Percentiles rank a stretch among this genome's conserved stretches.
Conservation (phyloP, 2,113 vertebrate species). For the Alethe diademata region DNA sequence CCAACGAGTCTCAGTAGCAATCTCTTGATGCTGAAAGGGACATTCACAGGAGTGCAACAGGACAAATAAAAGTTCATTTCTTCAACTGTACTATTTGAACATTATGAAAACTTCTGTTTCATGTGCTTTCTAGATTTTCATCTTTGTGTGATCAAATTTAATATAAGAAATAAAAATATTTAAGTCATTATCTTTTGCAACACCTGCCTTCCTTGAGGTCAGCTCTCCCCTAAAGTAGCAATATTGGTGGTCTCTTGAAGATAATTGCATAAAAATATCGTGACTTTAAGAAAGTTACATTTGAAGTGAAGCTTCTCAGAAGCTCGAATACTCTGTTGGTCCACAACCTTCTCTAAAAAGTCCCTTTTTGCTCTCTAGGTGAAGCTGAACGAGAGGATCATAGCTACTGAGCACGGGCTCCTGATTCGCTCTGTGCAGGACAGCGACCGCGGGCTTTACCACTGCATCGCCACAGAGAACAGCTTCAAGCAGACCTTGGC, state of each 20-base stretch:
- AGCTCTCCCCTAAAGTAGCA: background rate
- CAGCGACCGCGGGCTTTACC: slow-evolving; percentile 90
- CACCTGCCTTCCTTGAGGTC: background rate
- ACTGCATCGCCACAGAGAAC: slow-evolving; percentile 94
- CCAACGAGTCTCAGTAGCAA: background rate
- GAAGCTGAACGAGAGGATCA: slow-evolving; percentile 88
- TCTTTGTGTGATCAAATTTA: background rate
- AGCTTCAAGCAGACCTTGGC: slow-evolving; percentile 93
- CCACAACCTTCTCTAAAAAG: background rate
- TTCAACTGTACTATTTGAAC: background rate
- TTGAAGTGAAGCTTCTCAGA: background rate
- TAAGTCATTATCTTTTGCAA: background rate
- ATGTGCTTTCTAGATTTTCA: background rate
- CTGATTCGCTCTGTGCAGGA: slow-evolving; percentile 88
- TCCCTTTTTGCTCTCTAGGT: slow-evolving; percentile 74
- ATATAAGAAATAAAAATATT: background rate
- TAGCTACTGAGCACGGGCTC: slow-evolving; percentile 90
- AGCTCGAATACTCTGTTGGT: background rate
- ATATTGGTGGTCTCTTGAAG: background rate
- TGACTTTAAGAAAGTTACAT: background rate
- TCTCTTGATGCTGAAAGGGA: background rate
- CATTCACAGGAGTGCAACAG: background rate
- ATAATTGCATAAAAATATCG: background rate
- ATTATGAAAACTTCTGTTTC: background rate
- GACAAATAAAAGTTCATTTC: background rate